Evolutionary conservation across 2,113 vertebrate genomes (phyloP).

Genomic region (Rissa tridactyla): DNA sequence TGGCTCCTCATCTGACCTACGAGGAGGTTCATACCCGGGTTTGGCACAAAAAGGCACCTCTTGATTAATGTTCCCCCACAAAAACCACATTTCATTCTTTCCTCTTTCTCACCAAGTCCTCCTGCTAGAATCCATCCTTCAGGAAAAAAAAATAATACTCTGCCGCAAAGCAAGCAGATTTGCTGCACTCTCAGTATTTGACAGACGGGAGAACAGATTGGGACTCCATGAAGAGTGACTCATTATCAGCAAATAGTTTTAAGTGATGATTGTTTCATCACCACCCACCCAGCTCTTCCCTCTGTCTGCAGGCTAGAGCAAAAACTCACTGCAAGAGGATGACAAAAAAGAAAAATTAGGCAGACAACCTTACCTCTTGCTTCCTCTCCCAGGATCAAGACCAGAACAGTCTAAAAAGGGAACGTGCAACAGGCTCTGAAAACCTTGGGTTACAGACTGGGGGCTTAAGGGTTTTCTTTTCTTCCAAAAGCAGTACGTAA

Average conservation of each 20-base stretch:
- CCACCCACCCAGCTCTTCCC: conserved; percentile 49
- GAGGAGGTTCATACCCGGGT: neutral
- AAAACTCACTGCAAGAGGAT: neutral
- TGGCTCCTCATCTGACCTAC: neutral
- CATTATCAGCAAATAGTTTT: conserved; percentile 66
- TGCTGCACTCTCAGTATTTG: neutral
- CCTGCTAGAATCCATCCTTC: neutral
- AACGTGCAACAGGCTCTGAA: neutral
- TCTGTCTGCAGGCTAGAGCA: conserved; percentile 7
- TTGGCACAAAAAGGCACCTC: neutral
- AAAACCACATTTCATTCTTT: neutral
- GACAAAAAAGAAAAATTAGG: neutral
- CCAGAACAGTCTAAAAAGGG: neutral
- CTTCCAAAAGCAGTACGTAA: neutral
- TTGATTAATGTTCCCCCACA: neutral
- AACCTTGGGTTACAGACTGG: neutral
- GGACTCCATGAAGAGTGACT: conserved; percentile 59
- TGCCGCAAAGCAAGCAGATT: conserved; percentile 18
- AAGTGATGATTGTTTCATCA: conserved; percentile 60
- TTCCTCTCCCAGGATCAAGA: neutral
- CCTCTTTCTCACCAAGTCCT: neutral
- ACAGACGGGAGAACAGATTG: conserved; percentile 67
- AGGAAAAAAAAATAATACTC: neutral
- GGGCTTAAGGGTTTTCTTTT: neutral
- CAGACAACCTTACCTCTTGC: neutral